phyloP scores from a whole-genome alignment of 2,113 vertebrate species.

The Spea multiplicata region DNA sequence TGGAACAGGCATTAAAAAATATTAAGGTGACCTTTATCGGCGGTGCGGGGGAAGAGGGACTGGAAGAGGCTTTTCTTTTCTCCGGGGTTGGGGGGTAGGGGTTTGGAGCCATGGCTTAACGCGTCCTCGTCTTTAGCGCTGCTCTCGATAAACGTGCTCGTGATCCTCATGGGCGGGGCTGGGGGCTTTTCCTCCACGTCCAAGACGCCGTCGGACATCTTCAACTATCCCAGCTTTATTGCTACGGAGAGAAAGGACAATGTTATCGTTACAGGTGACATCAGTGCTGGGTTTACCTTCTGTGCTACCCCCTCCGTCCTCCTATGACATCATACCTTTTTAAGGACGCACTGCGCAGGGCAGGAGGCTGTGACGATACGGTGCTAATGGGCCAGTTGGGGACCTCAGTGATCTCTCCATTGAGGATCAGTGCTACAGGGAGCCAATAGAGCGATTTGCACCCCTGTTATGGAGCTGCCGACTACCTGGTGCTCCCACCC shows the following conservation, averaged over 20 bases:
- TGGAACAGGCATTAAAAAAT: too few relatives aligned
- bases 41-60: slow-evolving; percentile 83
- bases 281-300: too few relatives aligned
- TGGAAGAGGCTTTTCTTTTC: slow-evolving; percentile 93
- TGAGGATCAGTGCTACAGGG: too few relatives aligned
- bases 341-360: too few relatives aligned
- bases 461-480: too few relatives aligned
- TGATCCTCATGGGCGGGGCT: slow-evolving; percentile 94
- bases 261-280: background rate
- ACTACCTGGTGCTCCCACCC: too few relatives aligned
- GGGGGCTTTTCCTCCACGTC: slow-evolving; percentile 94
- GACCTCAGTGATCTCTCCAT: too few relatives aligned
- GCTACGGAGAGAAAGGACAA: background rate
- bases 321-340: too few relatives aligned
- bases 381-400: too few relatives aligned
- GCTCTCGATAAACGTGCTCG: slow-evolving; percentile 91
- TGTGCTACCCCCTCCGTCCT: too few relatives aligned
- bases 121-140: slow-evolving; percentile 80
- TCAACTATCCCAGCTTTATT: background rate
- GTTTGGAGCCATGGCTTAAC: slow-evolving; percentile 90
- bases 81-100: slow-evolving; percentile 91
- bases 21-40: slow-evolving; percentile 83
- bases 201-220: slow-evolving; percentile 90
- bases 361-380: too few relatives aligned
- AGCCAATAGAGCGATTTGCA: too few relatives aligned